Conservation (phyloP, 1,140 invertebrate species). For the Ridgeia piscesae region DNA sequence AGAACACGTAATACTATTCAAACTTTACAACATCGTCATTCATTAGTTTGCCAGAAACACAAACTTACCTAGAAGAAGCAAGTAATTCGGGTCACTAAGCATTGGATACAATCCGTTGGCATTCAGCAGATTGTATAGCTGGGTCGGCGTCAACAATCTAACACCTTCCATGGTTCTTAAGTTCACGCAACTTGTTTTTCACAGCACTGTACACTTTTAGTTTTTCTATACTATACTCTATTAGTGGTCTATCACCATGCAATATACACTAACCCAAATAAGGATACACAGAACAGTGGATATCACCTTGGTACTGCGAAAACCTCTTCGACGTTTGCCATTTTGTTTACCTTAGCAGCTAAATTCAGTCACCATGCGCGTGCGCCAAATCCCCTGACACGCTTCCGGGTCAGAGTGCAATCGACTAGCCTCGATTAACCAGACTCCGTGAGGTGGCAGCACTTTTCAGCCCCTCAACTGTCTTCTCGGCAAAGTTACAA, state of each 20-base stretch:
- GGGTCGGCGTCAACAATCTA: constrained; percentile 43
- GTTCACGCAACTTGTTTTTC: neutral
- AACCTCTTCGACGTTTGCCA: neutral
- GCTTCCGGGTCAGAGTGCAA: too few relatives aligned
- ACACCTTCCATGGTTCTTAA: constrained; percentile 21
- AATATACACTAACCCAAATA: too few relatives aligned
- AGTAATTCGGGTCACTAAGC: constrained; percentile 53
- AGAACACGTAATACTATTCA: too few relatives aligned
- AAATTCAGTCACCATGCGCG: neutral
- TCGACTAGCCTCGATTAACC: too few relatives aligned
- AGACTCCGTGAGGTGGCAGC: too few relatives aligned
- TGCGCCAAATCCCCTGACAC: too few relatives aligned
- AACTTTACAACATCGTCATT: too few relatives aligned
- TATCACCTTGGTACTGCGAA: neutral
- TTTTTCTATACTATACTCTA: too few relatives aligned
- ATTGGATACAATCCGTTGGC: constrained; percentile 45
- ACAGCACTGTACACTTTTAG: neutral
- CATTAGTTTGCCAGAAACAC: too few relatives aligned
- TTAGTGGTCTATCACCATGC: neutral
- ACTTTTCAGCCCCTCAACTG: too few relatives aligned
- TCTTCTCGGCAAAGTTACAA: too few relatives aligned
- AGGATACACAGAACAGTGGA: neutral
- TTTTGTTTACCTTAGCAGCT: neutral
- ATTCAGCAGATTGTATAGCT: constrained; percentile 55
- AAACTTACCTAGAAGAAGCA: constrained; percentile 51